Base-by-base conservation (phyloP, 1,140 invertebrate species). In the Dinothrombium tinctorium region DNA sequence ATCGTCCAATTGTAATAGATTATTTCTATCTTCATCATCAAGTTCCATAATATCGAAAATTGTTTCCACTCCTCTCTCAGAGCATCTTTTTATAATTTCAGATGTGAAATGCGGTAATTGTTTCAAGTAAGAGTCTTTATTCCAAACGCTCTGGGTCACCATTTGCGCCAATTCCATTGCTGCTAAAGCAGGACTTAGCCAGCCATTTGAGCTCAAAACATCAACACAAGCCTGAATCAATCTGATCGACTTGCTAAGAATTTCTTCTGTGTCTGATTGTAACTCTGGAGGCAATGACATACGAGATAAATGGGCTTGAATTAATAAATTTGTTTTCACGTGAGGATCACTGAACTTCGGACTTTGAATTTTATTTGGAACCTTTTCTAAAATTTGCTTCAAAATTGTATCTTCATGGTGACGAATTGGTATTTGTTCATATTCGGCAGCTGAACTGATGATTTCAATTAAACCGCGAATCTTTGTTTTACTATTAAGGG, bases 101-200 rank as follows among this genome's bases (percentile, higher is more conserved):
- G 64, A 50, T 11, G 71, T 79, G 55, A 96, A 96, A 59, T 98
- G 89, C 3, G 94, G 92, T 46, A 99, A 57, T 53, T 99, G 94
- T 52, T 92, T 84, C 33, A 99, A 64, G 55, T 94, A 92, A 0
- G 84, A 90, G 57, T 98, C 92, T 59, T 94, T 96, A 42, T 76
- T 83, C 87, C 92, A 98, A 87, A 98, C 94, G 2, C 89, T 90
- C 62, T 99, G 94, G 0, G 92, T 96, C 0, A 92, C 79, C 90
- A 98, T 99, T 60, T 98, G 92, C 0, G 92, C 87, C 42, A 99
- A 61, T 62, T 98, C 92, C 94, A 99, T 99, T 50, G 92, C 89
- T 35, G 90, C 84, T 19, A 99, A 78, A 7, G 90, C 94, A 0
- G 92, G 92, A 0, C 80, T 77, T 12, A 98, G 61, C 92, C 92